Evolutionary conservation across 2,113 vertebrate species (phyloP), one percentile per base, ranked within the genome.

Genomic region (Rutilus rutilus): DNA sequence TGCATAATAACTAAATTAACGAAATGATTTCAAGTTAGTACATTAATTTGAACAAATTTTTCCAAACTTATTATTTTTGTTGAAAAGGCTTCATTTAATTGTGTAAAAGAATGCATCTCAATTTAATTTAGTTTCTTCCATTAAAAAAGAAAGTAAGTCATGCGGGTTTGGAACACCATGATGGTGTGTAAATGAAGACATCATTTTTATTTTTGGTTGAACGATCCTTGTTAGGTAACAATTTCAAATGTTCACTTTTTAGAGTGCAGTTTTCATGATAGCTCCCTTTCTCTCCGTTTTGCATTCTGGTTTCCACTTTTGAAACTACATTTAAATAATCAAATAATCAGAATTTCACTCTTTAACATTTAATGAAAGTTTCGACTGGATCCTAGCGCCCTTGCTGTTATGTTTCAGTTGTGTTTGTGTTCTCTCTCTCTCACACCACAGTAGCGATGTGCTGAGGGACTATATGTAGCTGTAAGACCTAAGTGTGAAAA

Each of bases 401-500:
- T 39, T 42, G 36, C 77, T 17, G 42, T 12, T 81, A 23, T 81
- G 60, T 50, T 65, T 47, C 42, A 50, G 60, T 23, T 64, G 59
- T 83, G 81, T 82, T 67, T 82, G 42, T n/a, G n/a, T 71, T 82
- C 30, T 73, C 50, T 33, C 33, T 71, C 27, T 39, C 30, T 19
- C 45, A 15, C 65, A 36, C 30, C 23, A 23, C 64, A 79, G 73
- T 73, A 84, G 75, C 36, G 45, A 39, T 45, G 65, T 60, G 75
- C 12, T 75, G 52, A 84, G 42, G 50, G 65, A 87, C 50, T 57
- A 71, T 57, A 69, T 69, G 81, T 67, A 60, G 21, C 47, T 64
- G 30, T 69, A 27, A 57, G 84, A 59, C 83, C 30, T 57, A 30
- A 84, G 81, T 83, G 50, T 87, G 82, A 87, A 84, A 84, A 30